phyloP scores from a whole-genome alignment of 2,113 vertebrate genomes.

The Ciconia maguari region DNA sequence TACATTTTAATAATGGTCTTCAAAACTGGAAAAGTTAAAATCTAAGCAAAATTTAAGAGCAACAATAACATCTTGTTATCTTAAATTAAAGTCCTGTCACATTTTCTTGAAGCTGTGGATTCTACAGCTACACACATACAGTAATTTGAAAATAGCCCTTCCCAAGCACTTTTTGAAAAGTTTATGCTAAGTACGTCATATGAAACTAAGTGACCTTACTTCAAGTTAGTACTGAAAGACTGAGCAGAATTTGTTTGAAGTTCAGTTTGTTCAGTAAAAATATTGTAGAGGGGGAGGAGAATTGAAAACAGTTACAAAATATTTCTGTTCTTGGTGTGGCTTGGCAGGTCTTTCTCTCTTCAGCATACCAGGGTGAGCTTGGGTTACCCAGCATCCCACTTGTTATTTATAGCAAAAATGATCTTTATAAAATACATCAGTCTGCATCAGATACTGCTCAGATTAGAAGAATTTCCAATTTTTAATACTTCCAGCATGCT shows the following conservation, averaged over 20 bases:
- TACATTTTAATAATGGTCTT: conserved; percentile 32
- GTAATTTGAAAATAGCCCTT: not conserved
- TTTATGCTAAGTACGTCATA: not conserved
- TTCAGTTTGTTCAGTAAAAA: not conserved
- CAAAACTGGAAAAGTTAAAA: conserved; percentile 19
- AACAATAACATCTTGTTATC: not conserved
- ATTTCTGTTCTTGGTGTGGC: not conserved
- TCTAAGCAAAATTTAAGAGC: conserved; percentile 21
- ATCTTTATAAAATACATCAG: not conserved
- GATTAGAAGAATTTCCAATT: not conserved
- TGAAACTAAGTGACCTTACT: not conserved
- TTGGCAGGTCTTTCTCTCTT: not conserved
- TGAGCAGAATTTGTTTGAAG: not conserved
- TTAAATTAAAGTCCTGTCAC: not conserved
- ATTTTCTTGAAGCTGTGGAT: not conserved
- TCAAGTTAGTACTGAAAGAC: not conserved
- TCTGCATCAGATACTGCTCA: not conserved
- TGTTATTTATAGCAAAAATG: not conserved
- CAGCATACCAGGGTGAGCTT: not conserved
- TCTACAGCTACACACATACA: not conserved
- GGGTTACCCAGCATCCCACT: not conserved
- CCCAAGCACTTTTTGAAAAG: not conserved
- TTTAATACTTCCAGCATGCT: not conserved
- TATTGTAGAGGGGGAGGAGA: not conserved
- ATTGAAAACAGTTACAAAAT: not conserved